Conservation (phyloP, 2,113 vertebrate genomes). For the Pituophis catenifer region DNA sequence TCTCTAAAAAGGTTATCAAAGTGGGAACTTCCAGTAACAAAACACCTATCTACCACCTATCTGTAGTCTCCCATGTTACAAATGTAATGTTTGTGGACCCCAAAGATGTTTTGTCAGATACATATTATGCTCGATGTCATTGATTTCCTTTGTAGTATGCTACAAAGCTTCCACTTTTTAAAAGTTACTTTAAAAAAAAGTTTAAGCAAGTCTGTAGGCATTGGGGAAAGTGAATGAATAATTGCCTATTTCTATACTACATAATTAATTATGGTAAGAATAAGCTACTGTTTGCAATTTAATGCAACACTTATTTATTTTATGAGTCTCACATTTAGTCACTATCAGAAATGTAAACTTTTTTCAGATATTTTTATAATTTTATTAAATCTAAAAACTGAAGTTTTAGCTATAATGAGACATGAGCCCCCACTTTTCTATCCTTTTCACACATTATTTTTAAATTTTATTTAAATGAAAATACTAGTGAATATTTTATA, state of each 20-base stretch:
- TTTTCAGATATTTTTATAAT: not conserved
- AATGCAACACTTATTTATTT: not conserved
- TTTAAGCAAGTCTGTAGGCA: not conserved
- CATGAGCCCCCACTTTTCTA: no score
- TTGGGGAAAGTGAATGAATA: not conserved
- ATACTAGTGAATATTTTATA: not conserved
- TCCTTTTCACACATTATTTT: not conserved
- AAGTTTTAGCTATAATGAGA: no score
- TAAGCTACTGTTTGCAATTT: not conserved
- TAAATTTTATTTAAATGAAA: not conserved
- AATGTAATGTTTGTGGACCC: not conserved
- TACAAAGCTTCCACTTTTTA: not conserved
- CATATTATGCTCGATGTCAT: not conserved
- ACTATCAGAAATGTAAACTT: not conserved
- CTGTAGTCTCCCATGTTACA: not conserved
- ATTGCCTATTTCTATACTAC: not conserved
- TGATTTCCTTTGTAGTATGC: not conserved
- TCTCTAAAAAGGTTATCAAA: not conserved
- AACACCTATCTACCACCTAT: not conserved
- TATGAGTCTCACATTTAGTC: not conserved
- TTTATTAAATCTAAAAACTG: no score
- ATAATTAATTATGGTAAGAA: not conserved
- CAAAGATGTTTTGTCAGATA: not conserved
- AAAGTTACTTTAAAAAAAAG: not conserved
- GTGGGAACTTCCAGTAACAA: not conserved